Evolutionary conservation across 1,140 invertebrate species (phyloP).

Genomic region (Aphaenogaster floridana): DNA sequence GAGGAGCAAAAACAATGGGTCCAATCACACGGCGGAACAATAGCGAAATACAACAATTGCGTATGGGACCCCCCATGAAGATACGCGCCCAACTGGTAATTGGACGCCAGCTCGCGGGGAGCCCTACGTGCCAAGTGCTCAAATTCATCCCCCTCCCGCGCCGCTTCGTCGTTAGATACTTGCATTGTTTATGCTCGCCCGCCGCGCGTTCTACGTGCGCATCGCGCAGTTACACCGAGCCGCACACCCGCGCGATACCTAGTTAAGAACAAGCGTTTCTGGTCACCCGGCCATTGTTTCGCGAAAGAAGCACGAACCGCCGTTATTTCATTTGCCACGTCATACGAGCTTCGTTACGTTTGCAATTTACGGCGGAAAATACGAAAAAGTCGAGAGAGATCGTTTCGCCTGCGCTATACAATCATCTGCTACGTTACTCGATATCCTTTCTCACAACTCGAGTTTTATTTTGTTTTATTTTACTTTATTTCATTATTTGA

Average conservation of each 20-base stretch:
- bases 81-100: conserved; percentile 85
- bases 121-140: conserved; percentile 86
- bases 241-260: conserved; percentile 57
- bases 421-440: background rate
- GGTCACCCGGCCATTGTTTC: conserved; percentile 57
- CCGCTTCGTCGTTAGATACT: conserved; percentile 70
- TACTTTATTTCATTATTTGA: background rate
- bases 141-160: conserved; percentile 56
- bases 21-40: conserved; percentile 85
- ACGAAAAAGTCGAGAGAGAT: background rate
- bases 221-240: conserved; percentile 51
- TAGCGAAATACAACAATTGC: conserved; percentile 86
- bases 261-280: conserved; percentile 70
- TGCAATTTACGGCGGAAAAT: background rate
- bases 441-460: background rate
- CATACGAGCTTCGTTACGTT: conserved; percentile 16
- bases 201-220: conserved; percentile 62
- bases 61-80: conserved; percentile 86
- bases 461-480: conserved; percentile 27
- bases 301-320: conserved; percentile 30
- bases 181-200: conserved; percentile 81
- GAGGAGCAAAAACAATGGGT: conserved; percentile 85
- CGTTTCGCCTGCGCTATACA: background rate
- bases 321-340: conserved; percentile 52
- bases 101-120: conserved; percentile 82